These are phyloP conservation scores for Nerophis ophidion DNA, from an alignment of 2,113 vertebrate species.

Conservation along the genomic window DNA sequence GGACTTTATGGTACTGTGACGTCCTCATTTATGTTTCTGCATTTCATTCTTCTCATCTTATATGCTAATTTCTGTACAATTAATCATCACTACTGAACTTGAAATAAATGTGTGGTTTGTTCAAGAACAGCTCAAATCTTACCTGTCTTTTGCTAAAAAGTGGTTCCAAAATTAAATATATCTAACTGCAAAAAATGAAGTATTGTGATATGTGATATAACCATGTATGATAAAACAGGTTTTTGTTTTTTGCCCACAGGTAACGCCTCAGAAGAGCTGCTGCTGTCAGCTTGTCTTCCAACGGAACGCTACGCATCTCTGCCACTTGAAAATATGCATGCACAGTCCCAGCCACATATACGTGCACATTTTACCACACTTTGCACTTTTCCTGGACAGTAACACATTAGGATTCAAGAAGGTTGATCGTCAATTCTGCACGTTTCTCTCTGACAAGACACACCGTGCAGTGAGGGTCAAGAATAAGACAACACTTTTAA, in stretches of 20 bases:
- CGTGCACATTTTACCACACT: conserved; percentile 35
- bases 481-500: too few species aligned
- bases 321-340: conserved; percentile 45
- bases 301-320: conserved; percentile 48
- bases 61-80: too few species aligned
- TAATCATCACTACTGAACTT: too few species aligned
- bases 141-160: too few species aligned
- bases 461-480: too few species aligned
- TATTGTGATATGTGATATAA: background rate
- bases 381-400: conserved; percentile 48
- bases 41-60: too few species aligned
- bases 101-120: too few species aligned
- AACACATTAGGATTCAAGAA: conserved; percentile 21
- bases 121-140: too few species aligned
- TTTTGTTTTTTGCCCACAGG: conserved; percentile 44
- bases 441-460: background rate
- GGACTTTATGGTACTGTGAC: too few species aligned
- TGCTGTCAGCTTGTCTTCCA: conserved; percentile 55
- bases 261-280: conserved; percentile 59
- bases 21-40: too few species aligned
- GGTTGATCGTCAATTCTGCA: background rate
- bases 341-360: conserved; percentile 40
- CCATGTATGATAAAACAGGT: background rate
- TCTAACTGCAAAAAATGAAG: background rate
- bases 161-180: too few species aligned